Conservation (phyloP, 2,888 invertebrate genomes). For the Athalia cordata region DNA sequence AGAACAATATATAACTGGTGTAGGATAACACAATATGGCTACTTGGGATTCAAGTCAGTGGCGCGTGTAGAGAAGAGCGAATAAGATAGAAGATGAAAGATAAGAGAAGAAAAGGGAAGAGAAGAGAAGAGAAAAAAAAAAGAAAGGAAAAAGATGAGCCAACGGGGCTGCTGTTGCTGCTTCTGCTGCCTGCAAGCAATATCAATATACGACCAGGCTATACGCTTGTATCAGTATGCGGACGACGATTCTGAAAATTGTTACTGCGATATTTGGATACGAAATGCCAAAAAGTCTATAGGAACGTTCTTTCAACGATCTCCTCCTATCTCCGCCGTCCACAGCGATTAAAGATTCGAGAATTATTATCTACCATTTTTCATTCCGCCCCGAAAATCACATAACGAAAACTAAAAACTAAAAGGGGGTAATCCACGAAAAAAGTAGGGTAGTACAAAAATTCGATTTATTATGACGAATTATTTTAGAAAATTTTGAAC, state of each 20-base stretch:
- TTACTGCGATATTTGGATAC: conserved; percentile 44
- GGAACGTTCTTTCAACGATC: conserved; percentile 17
- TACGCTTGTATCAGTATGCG: conserved; percentile 40
- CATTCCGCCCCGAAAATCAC: not conserved
- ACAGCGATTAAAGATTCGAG: not conserved
- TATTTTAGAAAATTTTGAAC: too few relatives aligned
- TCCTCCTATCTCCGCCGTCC: not conserved
- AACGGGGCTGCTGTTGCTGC: too few relatives aligned
- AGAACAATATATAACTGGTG: conserved; percentile 38
- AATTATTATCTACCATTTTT: not conserved
- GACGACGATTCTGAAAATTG: conserved; percentile 35
- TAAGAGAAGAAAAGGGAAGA: too few relatives aligned
- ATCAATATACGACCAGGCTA: conserved; percentile 40
- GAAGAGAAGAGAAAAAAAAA: too few relatives aligned
- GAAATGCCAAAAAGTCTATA: conserved; percentile 35
- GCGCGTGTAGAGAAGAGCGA: conserved; percentile 20
- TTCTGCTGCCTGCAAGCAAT: conserved; percentile 26
- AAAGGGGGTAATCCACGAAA: too few relatives aligned
- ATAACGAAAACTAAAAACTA: too few relatives aligned
- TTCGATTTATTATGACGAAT: too few relatives aligned
- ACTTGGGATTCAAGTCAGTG: conserved; percentile 41
- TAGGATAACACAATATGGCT: conserved; percentile 43
- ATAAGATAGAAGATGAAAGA: not conserved
- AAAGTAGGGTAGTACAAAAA: too few relatives aligned
- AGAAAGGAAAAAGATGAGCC: too few relatives aligned